Base-by-base conservation (phyloP, 2,888 invertebrate genomes). In the Parnassius smintheus region DNA sequence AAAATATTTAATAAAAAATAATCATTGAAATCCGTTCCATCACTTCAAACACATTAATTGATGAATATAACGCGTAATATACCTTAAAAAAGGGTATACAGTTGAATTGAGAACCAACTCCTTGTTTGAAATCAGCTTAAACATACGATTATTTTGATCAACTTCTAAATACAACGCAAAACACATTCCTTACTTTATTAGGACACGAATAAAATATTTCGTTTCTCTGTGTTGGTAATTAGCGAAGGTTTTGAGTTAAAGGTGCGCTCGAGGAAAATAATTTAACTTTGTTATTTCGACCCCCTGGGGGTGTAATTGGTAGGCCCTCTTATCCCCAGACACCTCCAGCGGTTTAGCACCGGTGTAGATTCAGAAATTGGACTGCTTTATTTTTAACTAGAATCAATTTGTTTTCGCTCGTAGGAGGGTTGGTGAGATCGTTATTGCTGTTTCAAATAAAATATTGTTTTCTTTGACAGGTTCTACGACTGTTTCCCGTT, bases 201-300 rank as follows among this genome's bases (percentile, higher is more conserved):
- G 2, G 49, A 13, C 12, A 9, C 13, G n/a, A 12, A 13, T 49
- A 49, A 25, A 51, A 51, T 51, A 12, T 25, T 25, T 54, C 41
- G 60, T 7, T 49, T 49, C 13, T 59, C 59, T 66, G 59, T 66
- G 62, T 66, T 65, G 66, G 77, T 81, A 83, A 86, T 84, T 83
- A 83, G 77, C 70, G 66, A 70, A 73, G 75, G 77, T 75, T 80
- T 72, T 68, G 67, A 76, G 74, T 73, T 76, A 80, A 81, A 80
- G 77, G 77, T 74, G 75, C 78, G 72, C 71, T 72, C 66, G 73
- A 77, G 76, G 75, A 78, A 81, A 83, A 81, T 81, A 77, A 82
- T 82, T 80, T 73, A 72, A 74, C 76, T 81, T 79, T 80, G 76
- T 83, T 83, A 81, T 80, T 80, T 77, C 70, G 75, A 71, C 73